A percentile compares a stretch with the other conserved stretches of the same genome.
Evolutionary conservation across 2,113 vertebrate genomes (phyloP).

Genomic region (Notechis scutatus): DNA sequence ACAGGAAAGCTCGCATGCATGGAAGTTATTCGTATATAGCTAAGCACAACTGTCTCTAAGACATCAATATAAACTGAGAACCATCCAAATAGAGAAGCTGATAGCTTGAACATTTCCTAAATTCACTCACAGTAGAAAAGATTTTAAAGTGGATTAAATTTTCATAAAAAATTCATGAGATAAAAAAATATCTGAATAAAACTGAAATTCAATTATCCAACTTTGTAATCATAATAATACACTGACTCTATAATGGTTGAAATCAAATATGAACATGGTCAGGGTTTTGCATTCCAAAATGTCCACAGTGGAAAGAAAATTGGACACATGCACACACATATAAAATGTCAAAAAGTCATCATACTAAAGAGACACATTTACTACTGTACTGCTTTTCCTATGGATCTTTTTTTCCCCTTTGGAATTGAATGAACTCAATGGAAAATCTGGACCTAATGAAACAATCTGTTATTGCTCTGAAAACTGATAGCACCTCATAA

Average conservation of each 20-base stretch:
- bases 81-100: background rate
- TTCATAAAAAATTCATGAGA: background rate
- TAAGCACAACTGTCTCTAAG: background rate
- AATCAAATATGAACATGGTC: background rate
- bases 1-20: background rate
- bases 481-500: background rate
- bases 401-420: background rate
- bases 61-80: background rate
- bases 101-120: background rate
- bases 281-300: background rate
- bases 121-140: background rate
- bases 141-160: background rate
- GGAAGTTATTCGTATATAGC: background rate
- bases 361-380: background rate
- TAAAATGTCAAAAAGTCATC: background rate
- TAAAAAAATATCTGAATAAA: background rate
- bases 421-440: background rate
- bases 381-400: background rate
- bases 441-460: background rate
- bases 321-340: background rate
- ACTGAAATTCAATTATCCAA: background rate
- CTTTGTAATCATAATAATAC: background rate
- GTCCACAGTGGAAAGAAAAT: background rate
- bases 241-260: background rate
- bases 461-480: background rate